Evolutionary conservation across 2,113 vertebrate genomes (phyloP).

Genomic region (Sinocyclocheilus anophthalmus): DNA sequence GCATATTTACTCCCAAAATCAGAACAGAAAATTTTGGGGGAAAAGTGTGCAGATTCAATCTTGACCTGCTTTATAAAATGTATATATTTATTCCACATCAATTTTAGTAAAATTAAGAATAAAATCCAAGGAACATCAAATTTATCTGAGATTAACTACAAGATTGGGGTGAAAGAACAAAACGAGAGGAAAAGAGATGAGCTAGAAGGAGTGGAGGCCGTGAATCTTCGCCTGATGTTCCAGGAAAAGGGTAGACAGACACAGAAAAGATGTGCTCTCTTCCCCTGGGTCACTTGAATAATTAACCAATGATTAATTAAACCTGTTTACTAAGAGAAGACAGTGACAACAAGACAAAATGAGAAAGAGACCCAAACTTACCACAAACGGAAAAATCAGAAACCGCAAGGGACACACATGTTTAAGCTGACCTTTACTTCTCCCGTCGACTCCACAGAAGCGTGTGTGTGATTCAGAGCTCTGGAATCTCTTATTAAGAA

Average conservation of each 20-base stretch:
- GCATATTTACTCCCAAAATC: not conserved
- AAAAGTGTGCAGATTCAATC: not conserved
- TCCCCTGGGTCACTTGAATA: conserved; percentile 68
- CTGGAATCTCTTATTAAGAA: conserved; percentile 18
- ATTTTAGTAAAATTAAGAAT: not conserved
- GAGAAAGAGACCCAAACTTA: conserved; percentile 42
- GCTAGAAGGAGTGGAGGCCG: no score
- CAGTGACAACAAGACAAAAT: conserved; percentile 55
- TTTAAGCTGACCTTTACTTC: conserved; percentile 73
- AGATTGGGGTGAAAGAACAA: not conserved
- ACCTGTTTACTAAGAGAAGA: conserved; percentile 71
- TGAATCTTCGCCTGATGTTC: conserved; percentile 5
- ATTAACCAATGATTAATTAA: conserved; percentile 78
- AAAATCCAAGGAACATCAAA: not conserved
- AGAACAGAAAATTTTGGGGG: no score
- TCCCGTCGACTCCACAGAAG: conserved; percentile 54
- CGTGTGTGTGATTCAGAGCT: conserved; percentile 13
- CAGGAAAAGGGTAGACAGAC: conserved; percentile 21
- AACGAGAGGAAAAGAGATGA: not conserved
- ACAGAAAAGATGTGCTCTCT: conserved; percentile 60
- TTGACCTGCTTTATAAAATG: not conserved
- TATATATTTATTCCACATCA: not conserved
- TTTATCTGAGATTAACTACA: not conserved
- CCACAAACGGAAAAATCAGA: conserved; percentile 59
- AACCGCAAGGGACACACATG: conserved; percentile 63